Base-by-base conservation (phyloP, 2,113 vertebrate species). In the Macrotus californicus region DNA sequence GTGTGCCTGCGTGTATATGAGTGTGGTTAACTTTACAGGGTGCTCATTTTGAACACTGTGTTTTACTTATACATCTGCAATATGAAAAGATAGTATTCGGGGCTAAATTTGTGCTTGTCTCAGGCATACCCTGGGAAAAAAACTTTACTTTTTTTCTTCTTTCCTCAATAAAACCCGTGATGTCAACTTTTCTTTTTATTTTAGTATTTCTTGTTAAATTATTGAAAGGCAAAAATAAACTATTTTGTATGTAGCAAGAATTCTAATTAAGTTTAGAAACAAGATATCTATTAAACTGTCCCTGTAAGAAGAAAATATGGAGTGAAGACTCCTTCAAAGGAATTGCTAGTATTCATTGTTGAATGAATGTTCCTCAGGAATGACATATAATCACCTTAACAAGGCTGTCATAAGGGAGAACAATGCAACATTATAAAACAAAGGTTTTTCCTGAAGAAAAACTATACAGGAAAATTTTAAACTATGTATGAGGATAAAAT, bases 321-420 rank as follows among this genome's bases (percentile, higher is more conserved):
- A 92, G 34, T 22, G 96, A 96, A 54, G 6, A 70, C 83, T 70
- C 95, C 64, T 93, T n/a, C 85, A 86, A 96, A 88, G 12, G 56
- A 94, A 89, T 73, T 72, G 67, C 83, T 86, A 91, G 24, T 93
- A 67, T 14, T 97, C 92, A 97, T 94, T 97, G 83, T 21, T 93
- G 5, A 87, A 86, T 89, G 29, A 75, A 93, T 97, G 91, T 66
- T 96, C 72, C 39, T 95, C 34, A 66, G 86, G 83, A 96, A 70
- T 83, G 86, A 88, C 48, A 90, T 97, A 91, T 82, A 96, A 93
- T 79, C 34, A 94, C 76, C 88, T 92, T 90, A 87, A 95, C 76
- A 97, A 94, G 56, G 81, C 93, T 90, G 85, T 96, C 89, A 94
- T 94, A 89, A 84, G 34, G 15, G 2, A 77, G 1, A 69, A 29